Conservation (phyloP, 2,797 vertebrate genomes). For the Chloroceryle amazona region DNA sequence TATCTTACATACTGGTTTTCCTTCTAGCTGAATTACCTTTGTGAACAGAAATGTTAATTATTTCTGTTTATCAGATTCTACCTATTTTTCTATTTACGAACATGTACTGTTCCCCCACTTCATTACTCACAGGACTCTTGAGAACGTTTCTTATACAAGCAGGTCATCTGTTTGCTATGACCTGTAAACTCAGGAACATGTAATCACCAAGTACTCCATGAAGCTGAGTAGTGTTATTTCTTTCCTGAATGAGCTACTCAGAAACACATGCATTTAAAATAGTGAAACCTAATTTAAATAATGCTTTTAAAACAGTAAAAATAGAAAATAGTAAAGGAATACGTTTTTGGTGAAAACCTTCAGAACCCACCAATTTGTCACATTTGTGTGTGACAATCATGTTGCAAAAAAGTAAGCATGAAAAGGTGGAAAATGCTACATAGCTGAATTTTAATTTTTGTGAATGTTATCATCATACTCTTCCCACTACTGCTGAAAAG, state of each 20-base stretch:
- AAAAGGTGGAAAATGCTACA: not conserved
- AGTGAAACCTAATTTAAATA: not conserved
- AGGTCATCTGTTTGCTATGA: conserved; percentile 21
- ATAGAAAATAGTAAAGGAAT: not conserved
- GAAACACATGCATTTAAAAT: not conserved
- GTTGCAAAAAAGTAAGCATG: not conserved
- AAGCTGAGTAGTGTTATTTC: not conserved
- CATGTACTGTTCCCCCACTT: not conserved
- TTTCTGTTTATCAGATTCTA: conserved; percentile 2
- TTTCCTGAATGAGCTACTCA: not conserved
- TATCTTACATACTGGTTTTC: not conserved
- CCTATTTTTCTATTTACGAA: conserved; percentile 2
- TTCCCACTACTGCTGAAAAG: not conserved
- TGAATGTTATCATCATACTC: not conserved
- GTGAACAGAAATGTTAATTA: not conserved
- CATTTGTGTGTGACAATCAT: not conserved
- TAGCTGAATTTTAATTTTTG: not conserved
- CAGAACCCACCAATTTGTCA: not conserved
- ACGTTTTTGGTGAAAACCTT: not conserved
- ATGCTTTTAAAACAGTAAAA: not conserved
- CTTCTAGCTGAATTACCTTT: not conserved
- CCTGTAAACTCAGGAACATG: not conserved
- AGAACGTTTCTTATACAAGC: not conserved
- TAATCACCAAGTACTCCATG: not conserved
- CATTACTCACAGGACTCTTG: not conserved